Evolutionary conservation across 2,113 vertebrate species (phyloP).

Genomic region (Myiozetetes cayanensis): DNA sequence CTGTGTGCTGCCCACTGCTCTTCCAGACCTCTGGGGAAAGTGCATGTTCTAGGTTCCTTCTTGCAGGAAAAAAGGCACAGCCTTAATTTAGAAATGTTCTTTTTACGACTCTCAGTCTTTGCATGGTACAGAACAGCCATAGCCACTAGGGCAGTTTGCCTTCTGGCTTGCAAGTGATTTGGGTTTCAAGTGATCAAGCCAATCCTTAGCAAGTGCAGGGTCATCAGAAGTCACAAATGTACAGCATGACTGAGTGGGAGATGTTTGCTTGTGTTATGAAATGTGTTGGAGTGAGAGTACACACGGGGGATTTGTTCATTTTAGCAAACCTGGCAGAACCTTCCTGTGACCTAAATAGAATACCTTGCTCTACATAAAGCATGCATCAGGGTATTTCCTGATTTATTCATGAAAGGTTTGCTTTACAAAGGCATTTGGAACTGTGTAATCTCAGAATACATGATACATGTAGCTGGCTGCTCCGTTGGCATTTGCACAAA

Average conservation of each 20-base stretch:
- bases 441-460: conserved; percentile 80
- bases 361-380: conserved; percentile 83
- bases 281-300: conserved; percentile 67
- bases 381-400: conserved; percentile 83
- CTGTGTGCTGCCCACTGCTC: background rate
- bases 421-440: conserved; percentile 81
- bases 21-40: background rate
- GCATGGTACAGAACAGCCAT: background rate
- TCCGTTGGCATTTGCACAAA: conserved; percentile 79
- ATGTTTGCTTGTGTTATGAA: conserved; percentile 73
- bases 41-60: background rate
- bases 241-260: conserved; percentile 35
- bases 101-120: background rate
- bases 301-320: conserved; percentile 78
- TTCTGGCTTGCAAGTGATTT: conserved; percentile 35
- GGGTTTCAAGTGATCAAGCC: conserved; percentile 35
- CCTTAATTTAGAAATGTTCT: background rate
- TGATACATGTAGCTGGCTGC: conserved; percentile 75
- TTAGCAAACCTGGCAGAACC: conserved; percentile 83
- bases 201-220: conserved; percentile 44
- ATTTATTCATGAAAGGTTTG: conserved; percentile 86
- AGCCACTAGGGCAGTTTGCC: background rate
- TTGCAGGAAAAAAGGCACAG: background rate
- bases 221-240: conserved; percentile 56
- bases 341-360: conserved; percentile 83